phyloP scores from a whole-genome alignment of 2,797 vertebrate species.

The Orientallactaga sibirica region DNA sequence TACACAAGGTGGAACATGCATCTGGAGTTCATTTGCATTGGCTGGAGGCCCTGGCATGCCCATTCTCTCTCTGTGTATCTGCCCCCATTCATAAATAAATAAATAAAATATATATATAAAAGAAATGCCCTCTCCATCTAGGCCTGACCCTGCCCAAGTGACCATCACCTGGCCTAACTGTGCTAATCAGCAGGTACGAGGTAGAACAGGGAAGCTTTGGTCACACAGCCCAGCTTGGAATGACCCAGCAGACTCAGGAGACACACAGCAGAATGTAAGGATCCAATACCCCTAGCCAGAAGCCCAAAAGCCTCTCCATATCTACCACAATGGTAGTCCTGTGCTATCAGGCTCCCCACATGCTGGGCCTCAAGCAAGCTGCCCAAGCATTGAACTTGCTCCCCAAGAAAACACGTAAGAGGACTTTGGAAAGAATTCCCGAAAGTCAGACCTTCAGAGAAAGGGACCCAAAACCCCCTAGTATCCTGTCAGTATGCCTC shows the following conservation, averaged over 20 bases:
- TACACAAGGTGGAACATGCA: no score
- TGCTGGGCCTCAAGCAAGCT: neutral
- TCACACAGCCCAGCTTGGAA: no score
- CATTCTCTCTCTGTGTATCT: no score
- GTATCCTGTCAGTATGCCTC: neutral
- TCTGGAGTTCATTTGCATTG: no score
- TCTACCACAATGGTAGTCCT: neutral
- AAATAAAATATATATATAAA: no score
- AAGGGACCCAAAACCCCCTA: neutral
- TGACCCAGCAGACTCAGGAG: neutral
- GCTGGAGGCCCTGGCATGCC: no score
- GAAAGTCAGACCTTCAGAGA: neutral
- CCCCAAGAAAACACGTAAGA: neutral
- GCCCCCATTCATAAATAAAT: no score
- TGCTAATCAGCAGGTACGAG: neutral
- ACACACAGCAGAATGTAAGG: neutral
- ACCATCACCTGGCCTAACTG: neutral
- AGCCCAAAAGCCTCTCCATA: neutral
- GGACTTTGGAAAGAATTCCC: neutral
- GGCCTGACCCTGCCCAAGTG: neutral
- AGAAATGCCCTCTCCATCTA: neutral
- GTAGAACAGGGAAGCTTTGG: neutral
- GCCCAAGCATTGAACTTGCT: rapidly evolving
- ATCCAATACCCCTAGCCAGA: neutral
- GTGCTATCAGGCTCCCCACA: neutral